Evolutionary conservation across 30 jellyfish, hydroid and myxozoan species (phyloP), one percentile per base, ranked within the genome.

Genomic region (Turritopsis rubra): DNA sequence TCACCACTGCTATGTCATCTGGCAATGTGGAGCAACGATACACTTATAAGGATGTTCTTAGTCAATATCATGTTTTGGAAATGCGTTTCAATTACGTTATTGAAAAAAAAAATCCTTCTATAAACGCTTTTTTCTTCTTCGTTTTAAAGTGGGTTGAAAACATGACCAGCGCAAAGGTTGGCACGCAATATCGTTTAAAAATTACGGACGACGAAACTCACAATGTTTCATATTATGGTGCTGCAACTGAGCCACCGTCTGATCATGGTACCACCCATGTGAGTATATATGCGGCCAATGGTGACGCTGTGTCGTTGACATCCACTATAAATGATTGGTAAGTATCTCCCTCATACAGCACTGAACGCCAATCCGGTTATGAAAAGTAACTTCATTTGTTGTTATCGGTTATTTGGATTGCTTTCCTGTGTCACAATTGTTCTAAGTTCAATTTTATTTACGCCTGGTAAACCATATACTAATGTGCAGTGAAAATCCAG

Each of bases 211-310:
- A 88, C 65, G 54, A 83, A 75, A 90, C 97, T 0, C 99, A 95
- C 75, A 89, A 89, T 24, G 80, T 88, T 0, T 76, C 95, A 1
- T 95, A 95, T 73, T 95, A 95, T 73, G 97, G 97, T 52, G 94
- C 88, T 23, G 91, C 86, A 26, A 84, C 83, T 18, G 86, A 80
- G 18, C 95, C 96, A 21, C 85, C 95, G 28, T n/a, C 60, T 4
- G 99, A 95, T 80, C 86, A 91, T 53, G 99, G 99, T 1, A 90
- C 99, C 23, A 87, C 99, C 16, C 99, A 95, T 72, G 89, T 95
- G 27, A 92, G 99, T 52, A 83, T 95, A 25, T 87, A 77, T 29
- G 98, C 99, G 13, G 91, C 96, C 41, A 93, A 95, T 80, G 99
- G 99, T 1, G 96, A 88, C 66, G 99, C 99, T 0, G 99, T 95